Evolutionary conservation across 2,113 vertebrate genomes (phyloP).

Genomic region (Uropsilus gracilis): DNA sequence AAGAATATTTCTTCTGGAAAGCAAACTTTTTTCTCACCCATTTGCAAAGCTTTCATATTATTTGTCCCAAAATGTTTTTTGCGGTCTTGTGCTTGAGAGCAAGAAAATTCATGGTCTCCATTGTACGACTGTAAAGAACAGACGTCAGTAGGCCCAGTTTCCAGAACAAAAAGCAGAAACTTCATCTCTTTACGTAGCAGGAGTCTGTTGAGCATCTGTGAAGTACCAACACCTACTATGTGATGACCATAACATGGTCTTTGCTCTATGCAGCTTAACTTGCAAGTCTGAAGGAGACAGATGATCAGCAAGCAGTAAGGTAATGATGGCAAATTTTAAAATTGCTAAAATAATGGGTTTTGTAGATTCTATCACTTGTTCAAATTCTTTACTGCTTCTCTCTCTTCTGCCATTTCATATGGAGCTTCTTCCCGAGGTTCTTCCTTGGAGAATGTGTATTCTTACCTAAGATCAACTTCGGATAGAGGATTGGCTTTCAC

Average conservation of each 20-base stretch:
- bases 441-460: not conserved
- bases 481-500: not conserved
- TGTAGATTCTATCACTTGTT: not conserved
- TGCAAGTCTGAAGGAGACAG: not conserved
- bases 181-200: not conserved
- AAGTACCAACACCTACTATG: not conserved
- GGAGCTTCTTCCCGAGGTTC: not conserved
- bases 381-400: not conserved
- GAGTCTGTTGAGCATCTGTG: not conserved
- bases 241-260: not conserved
- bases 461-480: not conserved
- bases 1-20: not conserved
- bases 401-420: not conserved
- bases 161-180: not conserved
- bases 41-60: not conserved
- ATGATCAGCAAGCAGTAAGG: not conserved
- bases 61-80: not conserved
- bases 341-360: not conserved
- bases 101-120: not conserved
- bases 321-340: not conserved
- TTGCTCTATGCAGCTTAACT: not conserved
- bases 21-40: not conserved
- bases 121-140: constrained; percentile 32
- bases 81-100: not conserved
- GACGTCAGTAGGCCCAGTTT: not conserved